These are phyloP conservation scores for Metallyticus violacea DNA, from an alignment of 2,888 invertebrate species.

Conservation along the genomic window DNA sequence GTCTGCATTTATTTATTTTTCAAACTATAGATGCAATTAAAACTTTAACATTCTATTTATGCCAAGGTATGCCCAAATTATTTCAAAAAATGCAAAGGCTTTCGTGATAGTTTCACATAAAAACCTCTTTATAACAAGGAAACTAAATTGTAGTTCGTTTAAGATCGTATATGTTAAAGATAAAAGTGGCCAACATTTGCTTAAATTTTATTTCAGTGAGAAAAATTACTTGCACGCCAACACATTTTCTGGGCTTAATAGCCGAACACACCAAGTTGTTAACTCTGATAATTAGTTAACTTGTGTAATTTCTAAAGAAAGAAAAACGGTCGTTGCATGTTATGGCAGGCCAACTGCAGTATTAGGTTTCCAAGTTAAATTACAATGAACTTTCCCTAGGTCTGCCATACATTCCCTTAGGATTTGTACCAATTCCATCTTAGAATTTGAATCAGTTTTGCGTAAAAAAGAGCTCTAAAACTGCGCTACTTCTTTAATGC, in stretches of 20 bases:
- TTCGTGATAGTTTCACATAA: neutral
- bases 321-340: neutral
- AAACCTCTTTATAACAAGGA: neutral
- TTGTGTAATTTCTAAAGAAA: neutral
- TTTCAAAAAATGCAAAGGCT: neutral
- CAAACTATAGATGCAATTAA: neutral
- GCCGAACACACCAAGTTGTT: neutral
- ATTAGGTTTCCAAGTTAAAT: neutral
- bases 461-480: no score
- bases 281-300: slow-evolving; percentile 1
- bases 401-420: neutral
- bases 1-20: neutral
- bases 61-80: neutral
- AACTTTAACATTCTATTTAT: neutral
- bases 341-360: neutral
- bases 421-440: neutral
- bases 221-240: neutral
- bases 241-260: neutral
- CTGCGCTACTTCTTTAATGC: no score
- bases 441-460: neutral
- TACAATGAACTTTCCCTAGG: neutral
- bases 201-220: neutral
- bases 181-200: neutral
- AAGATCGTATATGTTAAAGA: neutral
- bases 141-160: neutral